Conservation (phyloP, 1,140 invertebrate species). For the Neodiprion fabricii region DNA sequence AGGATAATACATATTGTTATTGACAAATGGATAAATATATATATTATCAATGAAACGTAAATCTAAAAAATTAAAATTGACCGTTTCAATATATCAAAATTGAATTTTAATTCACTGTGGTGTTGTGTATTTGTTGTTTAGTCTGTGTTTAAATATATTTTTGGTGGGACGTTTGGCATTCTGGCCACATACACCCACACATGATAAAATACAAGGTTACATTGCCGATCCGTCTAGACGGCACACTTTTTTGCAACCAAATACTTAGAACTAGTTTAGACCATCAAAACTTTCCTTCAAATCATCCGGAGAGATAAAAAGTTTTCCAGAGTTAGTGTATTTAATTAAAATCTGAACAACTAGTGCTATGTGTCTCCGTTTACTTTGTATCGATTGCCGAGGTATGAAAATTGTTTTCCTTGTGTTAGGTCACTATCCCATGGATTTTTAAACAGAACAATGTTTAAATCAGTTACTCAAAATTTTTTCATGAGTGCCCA, state of each 20-base stretch:
- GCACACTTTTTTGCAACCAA: neutral
- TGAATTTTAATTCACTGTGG: neutral
- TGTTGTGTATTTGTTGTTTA: constrained; percentile 6
- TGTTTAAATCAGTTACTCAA: no score
- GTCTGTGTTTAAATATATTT: constrained; percentile 22
- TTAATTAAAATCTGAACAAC: neutral
- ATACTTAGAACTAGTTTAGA: neutral
- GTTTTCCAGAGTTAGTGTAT: constrained; percentile 17
- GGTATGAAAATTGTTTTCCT: constrained; percentile 45
- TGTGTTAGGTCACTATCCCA: neutral
- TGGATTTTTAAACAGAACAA: no score
- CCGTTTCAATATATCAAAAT: neutral
- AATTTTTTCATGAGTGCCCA: no score
- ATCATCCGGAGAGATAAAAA: constrained; percentile 18
- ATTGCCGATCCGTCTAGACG: constrained; percentile 2
- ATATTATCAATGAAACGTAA: no score
- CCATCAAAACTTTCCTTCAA: neutral
- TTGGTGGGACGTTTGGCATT: constrained; percentile 26
- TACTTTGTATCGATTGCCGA: constrained; percentile 66
- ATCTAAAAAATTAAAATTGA: no score
- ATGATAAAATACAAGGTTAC: neutral
- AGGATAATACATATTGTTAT: no score
- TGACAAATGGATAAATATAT: no score
- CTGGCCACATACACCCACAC: constrained; percentile 19
- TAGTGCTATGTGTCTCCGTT: constrained; percentile 58